Evolutionary conservation across 2,888 invertebrate species (phyloP).

Genomic region (Nebria salina): DNA sequence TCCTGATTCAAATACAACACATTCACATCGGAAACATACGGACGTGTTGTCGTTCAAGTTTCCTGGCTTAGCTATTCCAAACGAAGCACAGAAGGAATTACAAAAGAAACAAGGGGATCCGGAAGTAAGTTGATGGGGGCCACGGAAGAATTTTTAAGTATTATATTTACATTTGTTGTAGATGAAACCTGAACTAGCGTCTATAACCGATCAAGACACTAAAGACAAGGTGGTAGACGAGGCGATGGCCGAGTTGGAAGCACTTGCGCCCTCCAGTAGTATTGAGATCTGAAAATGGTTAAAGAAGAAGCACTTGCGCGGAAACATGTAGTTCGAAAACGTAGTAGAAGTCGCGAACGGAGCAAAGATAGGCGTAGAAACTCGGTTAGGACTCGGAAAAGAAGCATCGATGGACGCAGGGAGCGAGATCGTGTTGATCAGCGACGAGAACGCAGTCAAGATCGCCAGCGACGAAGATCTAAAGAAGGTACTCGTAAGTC

Average conservation of each 20-base stretch:
- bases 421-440: conserved; percentile 54
- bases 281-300: conserved; percentile 50
- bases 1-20: conserved; percentile 48
- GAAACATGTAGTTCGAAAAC: conserved; percentile 48
- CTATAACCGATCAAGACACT: conserved; percentile 51
- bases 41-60: conserved; percentile 76
- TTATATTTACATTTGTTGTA: neutral
- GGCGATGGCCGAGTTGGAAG: conserved; percentile 87
- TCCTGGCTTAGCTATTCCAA: conserved; percentile 84
- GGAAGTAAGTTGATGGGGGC: conserved; percentile 52
- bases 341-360: conserved; percentile 52
- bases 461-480: conserved; percentile 29
- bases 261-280: conserved; percentile 76
- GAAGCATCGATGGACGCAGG: conserved; percentile 53
- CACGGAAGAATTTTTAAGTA: too few relatives aligned
- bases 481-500: neutral
- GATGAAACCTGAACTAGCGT: conserved; percentile 47
- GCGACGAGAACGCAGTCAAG: conserved; percentile 53
- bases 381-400: conserved; percentile 51
- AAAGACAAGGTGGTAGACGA: conserved; percentile 71
- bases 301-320: conserved; percentile 47
- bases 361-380: conserved; percentile 48
- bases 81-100: conserved; percentile 68
- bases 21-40: too few relatives aligned
- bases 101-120: conserved; percentile 55